A percentile compares a stretch with the other conserved stretches of the same genome.
Conservation (phyloP, 2,888 invertebrate genomes). For the Lepidochrysops patricia region DNA sequence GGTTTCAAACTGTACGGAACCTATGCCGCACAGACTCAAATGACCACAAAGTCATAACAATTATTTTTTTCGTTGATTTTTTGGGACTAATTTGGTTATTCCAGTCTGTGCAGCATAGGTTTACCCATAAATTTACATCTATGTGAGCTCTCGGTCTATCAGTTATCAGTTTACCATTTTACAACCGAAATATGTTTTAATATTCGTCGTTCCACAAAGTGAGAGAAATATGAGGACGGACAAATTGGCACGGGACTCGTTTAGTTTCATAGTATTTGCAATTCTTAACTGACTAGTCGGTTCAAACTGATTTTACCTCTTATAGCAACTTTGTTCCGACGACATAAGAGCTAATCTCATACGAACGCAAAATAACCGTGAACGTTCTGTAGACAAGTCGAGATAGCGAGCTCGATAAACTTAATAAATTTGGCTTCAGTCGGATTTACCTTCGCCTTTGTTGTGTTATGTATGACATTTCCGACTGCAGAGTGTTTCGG, state of each 20-base stretch:
- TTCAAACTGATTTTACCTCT: no score
- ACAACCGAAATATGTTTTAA: neutral
- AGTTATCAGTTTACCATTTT: neutral
- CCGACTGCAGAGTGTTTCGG: neutral
- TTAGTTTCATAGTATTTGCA: conserved; percentile 17
- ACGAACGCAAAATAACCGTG: no score
- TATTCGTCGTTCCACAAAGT: neutral
- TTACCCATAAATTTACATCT: no score
- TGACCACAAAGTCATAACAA: no score
- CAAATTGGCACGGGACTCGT: conserved; percentile 14
- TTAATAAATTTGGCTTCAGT: conserved; percentile 17
- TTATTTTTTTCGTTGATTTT: no score
- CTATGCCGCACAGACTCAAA: no score
- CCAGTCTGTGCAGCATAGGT: no score
- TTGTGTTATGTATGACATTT: conserved; percentile 4
- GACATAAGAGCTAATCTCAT: no score
- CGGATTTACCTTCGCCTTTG: conserved; percentile 10
- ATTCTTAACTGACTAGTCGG: conserved; percentile 14
- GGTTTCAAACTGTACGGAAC: no score
- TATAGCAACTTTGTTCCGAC: no score
- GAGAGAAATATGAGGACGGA: conserved; percentile 12
- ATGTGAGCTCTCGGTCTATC: no score
- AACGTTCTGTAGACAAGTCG: conserved; percentile 14
- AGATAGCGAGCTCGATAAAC: conserved; percentile 18
- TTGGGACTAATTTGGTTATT: no score